phyloP scores from a whole-genome alignment of 2,888 invertebrate genomes.

The Acanthoscelides obtectus region DNA sequence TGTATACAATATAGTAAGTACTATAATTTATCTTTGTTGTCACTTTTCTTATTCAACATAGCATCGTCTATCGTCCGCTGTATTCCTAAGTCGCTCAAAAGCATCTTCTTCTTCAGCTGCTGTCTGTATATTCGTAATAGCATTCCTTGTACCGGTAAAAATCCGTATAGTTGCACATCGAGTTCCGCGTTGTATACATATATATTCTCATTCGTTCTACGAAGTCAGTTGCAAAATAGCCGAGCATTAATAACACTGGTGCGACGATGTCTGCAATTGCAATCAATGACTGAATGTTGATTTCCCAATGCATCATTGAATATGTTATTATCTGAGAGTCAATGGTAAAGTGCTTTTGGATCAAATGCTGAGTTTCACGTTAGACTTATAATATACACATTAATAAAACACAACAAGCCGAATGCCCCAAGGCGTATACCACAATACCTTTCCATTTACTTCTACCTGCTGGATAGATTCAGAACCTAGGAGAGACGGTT shows the following conservation, averaged over 20 bases:
- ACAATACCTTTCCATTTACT: no score
- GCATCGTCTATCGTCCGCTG: background rate
- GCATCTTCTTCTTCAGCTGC: background rate
- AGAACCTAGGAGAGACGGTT: no score
- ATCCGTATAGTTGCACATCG: background rate
- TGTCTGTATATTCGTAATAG: background rate
- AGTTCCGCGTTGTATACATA: background rate
- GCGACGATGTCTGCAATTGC: background rate
- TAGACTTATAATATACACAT: no score
- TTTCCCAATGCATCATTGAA: no score
- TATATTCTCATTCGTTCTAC: background rate
- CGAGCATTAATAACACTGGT: background rate
- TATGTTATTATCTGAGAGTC: no score
- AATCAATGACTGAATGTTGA: background rate
- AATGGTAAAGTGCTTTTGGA: no score
- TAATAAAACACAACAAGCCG: no score
- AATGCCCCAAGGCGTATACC: no score
- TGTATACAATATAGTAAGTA: background rate
- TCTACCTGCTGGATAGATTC: no score
- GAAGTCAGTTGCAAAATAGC: background rate
- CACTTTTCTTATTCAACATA: background rate
- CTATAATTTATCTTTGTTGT: background rate
- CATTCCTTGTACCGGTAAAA: background rate
- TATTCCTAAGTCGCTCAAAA: background rate
- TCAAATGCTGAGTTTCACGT: no score